Conservation (phyloP, 2,113 vertebrate species). For the Dromaius novaehollandiae region DNA sequence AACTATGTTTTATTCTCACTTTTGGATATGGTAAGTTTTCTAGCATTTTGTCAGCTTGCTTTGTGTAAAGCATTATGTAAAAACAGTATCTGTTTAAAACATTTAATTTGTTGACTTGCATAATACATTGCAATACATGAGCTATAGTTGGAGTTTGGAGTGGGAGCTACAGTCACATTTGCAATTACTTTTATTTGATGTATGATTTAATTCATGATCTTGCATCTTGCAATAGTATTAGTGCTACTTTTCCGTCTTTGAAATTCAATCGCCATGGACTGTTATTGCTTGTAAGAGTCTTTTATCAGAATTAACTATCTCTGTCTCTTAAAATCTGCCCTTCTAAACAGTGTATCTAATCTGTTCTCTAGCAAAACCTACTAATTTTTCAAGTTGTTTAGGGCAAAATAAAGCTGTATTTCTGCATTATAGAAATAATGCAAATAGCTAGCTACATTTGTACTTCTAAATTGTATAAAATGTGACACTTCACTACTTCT, state of each 20-base stretch:
- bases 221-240: constrained; percentile 7
- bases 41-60: background rate
- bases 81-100: background rate
- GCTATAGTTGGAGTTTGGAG: background rate
- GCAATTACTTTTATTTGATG: constrained; percentile 23
- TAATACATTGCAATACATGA: background rate
- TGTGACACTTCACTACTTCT: background rate
- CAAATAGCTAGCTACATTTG: background rate
- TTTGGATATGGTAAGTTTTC: background rate
- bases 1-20: background rate
- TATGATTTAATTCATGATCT: constrained; percentile 29
- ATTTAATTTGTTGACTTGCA: background rate
- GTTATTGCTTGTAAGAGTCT: constrained; percentile 5
- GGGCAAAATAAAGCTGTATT: background rate
- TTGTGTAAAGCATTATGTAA: background rate
- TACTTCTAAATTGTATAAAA: background rate
- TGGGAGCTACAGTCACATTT: background rate
- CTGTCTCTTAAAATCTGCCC: background rate
- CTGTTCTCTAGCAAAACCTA: background rate
- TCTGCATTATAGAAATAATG: background rate
- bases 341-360: background rate
- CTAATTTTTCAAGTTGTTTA: background rate
- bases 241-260: constrained; percentile 8
- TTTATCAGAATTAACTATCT: constrained; percentile 3
- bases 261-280: constrained; percentile 20